Evolutionary conservation across 2,797 vertebrate species (phyloP).

Genomic region (Pogonophryne albipinna): DNA sequence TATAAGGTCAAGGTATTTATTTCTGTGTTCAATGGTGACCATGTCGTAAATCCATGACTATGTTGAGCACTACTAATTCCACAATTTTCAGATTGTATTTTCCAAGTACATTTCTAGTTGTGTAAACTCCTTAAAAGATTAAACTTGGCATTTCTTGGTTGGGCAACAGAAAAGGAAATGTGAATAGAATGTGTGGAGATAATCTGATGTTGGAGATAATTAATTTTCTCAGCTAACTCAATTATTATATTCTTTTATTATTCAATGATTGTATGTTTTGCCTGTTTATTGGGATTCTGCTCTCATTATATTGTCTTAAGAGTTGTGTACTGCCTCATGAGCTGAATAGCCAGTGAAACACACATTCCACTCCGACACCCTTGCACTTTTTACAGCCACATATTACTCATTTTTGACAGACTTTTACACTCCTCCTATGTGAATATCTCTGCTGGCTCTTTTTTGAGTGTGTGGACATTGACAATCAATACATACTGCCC

Average conservation of each 20-base stretch:
- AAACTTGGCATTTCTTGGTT: conserved; percentile 23
- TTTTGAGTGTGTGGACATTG: conserved; percentile 45
- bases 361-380: not conserved
- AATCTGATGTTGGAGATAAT: conserved; percentile 28
- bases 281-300: not conserved
- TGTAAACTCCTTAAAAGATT: conserved; percentile 25
- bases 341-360: conserved; percentile 18
- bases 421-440: conserved; percentile 26
- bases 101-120: not conserved
- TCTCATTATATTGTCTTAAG: conserved; percentile 10
- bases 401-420: conserved; percentile 42
- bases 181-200: conserved; percentile 17
- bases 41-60: conserved; percentile 14
- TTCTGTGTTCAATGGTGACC: not conserved
- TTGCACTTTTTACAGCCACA: conserved; percentile 9
- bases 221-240: conserved; percentile 13
- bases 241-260: conserved; percentile 6
- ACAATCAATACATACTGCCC: conserved; percentile 70
- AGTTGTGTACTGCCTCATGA: conserved; percentile 5
- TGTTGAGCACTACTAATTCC: not conserved
- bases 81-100: conserved; percentile 13
- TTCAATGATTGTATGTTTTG: conserved; percentile 3
- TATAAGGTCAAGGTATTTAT: conserved; percentile 29
- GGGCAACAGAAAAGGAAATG: not conserved
- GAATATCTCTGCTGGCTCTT: conserved; percentile 43